Base-by-base conservation (phyloP, 2,888 invertebrate genomes). In the Ormyrus thymus region DNA sequence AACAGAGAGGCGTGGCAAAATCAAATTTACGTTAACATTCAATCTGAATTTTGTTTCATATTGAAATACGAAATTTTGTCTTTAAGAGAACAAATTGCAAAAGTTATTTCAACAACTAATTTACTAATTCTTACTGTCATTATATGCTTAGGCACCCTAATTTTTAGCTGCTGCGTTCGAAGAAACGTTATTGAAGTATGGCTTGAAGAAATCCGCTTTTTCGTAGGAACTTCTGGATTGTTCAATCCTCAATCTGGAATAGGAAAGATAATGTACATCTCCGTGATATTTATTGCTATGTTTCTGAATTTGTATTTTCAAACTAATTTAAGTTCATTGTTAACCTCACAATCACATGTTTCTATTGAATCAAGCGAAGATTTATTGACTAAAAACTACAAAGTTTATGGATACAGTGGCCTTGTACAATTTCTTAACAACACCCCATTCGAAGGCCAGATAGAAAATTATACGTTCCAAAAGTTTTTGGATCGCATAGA, bases 251-350 rank as follows among this genome's bases (percentile, higher is more conserved):
- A 1, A 46, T 64, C 64, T 9, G 8, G n/a, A 64, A 7, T 8
- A 0, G 48, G n/a, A 7, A 64, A n/a, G 7, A 48, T 64, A 8
- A 48, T 64, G 8, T 64, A n/a, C 13, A 7, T 48, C 2, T 48
- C 64, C 6, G 4, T n/a, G 8, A 9, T 64, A 0, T 64, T 64
- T 13, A 48, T 64, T 8, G n/a, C 48, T 9, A 64, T 64, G 64
- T 64, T 46, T 13, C 2, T 64, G 3, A 64, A 64, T 13, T 64
- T 45, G 3, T 64, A 64, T 13, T 64, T 64, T 9, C 64, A 64
- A 10, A 13, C n/a, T n/a, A 48, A 13, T 8, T n/a, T 64, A 2
- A 9, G 10, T 7, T 64, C 48, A 6, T 7, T 64, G 2, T 4
- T 48, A n/a, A 13, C n/a, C 7, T 3, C 10, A 5, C 46, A 64